Base-by-base conservation (phyloP, 2,113 vertebrate species). In the Ceyx margarethae region DNA sequence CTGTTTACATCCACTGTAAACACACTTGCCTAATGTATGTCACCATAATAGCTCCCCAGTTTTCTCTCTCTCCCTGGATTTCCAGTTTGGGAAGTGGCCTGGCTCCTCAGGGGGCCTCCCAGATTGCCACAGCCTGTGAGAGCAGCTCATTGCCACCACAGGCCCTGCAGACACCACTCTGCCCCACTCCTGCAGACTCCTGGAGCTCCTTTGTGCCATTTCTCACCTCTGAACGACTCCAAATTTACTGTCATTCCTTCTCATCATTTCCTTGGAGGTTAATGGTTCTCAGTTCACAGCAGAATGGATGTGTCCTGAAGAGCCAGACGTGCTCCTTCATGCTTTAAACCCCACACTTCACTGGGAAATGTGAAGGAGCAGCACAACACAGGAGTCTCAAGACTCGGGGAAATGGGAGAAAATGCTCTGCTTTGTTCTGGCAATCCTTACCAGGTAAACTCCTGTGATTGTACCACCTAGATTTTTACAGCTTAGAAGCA, bases 1-100 rank as follows among this genome's bases (percentile, higher is more conserved):
- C 60, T 86, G 72, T 87, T 93, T 94, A 85, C 61, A 87, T 60
- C 74, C 60, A 35, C n/a, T 50, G n/a, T 85, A 94, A 91, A 87
- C 87, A 83, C 53, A 56, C 90, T 93, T 91, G 64, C 78, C n/a
- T 81, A 67, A 94, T 23, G 13, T 77, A 87, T 95, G 64, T 74
- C 94, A 92, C 25, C 89, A 51, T 87, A 89, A 80, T 42, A 79
- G 60, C 50, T 74, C 46, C 78, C 65, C 69, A 77, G 89, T 94
- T 92, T 94, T 93, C 46, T 62, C 50, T 62, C 50, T 66, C 62
- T 82, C 62, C n/a, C 22, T 85, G 58, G 28, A 79, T 93, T 89
- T 91, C 73, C 4, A 7, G 54, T 81, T 91, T 72, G 28, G 3
- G 51, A 94, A 89, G 81, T 51, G 31, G 33, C 69, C 16, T 54